phyloP scores from a whole-genome alignment of 2,888 invertebrate genomes.

The Melieria crassipennis region DNA sequence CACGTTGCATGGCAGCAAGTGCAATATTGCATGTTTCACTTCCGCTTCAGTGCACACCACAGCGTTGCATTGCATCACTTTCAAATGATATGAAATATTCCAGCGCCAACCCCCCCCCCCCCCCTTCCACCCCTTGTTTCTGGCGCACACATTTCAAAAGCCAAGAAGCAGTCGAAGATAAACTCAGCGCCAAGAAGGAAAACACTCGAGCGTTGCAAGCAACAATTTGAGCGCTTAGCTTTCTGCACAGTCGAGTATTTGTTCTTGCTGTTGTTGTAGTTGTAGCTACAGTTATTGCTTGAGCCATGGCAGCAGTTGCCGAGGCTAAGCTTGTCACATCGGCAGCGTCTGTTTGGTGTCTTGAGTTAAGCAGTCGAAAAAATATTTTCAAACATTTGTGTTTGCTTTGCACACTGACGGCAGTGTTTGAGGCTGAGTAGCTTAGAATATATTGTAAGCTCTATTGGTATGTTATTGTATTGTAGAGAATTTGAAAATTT shows the following conservation, averaged over 20 bases:
- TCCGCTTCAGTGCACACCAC: slow-evolving; percentile 7
- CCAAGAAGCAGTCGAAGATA: no score
- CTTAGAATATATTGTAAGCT: no score
- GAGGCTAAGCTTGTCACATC: slow-evolving; percentile 9
- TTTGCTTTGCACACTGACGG: not conserved
- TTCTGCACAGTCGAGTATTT: no score
- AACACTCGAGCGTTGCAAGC: no score
- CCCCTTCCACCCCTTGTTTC: not conserved
- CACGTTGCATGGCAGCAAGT: slow-evolving; percentile 18
- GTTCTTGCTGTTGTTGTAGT: not conserved
- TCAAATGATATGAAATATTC: not conserved
- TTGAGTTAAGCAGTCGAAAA: not conserved
- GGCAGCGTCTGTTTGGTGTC: not conserved
- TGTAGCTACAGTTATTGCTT: no score
- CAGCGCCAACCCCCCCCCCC: not conserved
- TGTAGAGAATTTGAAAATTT: no score
- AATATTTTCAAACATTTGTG: not conserved
- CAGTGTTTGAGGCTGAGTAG: no score
- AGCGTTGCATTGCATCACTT: slow-evolving; percentile 13
- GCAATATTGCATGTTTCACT: slow-evolving; percentile 27
- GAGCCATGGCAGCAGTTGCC: not conserved
- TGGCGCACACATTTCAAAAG: not conserved
- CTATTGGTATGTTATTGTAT: no score
- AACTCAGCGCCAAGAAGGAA: no score
- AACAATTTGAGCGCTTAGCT: no score